These are phyloP conservation scores for Trichomycterus rosablanca DNA, from an alignment of 2,113 vertebrate genomes.

Conservation along the genomic window DNA sequence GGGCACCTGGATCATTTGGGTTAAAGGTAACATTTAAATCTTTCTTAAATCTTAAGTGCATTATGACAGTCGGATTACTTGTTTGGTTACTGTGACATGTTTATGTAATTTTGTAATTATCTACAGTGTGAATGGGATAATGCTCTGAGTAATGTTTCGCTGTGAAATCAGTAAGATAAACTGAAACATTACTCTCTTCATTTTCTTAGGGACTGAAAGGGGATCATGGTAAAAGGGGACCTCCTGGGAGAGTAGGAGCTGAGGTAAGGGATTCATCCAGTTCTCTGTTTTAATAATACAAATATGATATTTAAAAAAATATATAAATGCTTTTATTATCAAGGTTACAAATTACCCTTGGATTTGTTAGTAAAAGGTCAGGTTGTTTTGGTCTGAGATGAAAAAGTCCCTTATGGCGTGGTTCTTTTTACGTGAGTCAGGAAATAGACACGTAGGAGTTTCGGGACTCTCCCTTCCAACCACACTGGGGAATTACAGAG, in stretches of 20 bases:
- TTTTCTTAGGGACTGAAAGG: slow-evolving; percentile 63
- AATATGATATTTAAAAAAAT: neutral
- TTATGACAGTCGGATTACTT: too few species aligned
- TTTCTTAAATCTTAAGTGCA: too few species aligned
- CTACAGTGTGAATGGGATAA: too few species aligned
- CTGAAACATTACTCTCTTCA: too few species aligned
- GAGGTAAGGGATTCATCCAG: slow-evolving; percentile 50
- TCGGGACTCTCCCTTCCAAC: slow-evolving; percentile 5
- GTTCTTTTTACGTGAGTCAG: too few species aligned
- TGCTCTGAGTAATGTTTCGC: too few species aligned
- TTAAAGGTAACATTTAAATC: slow-evolving; percentile 55
- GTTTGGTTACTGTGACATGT: too few species aligned
- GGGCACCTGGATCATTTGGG: slow-evolving; percentile 54
- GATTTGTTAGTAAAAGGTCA: neutral
- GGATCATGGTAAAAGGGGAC: slow-evolving; percentile 55
- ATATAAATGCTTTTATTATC: neutral
- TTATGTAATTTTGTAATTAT: too few species aligned
- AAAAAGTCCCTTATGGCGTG: too few species aligned
- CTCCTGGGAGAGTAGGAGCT: slow-evolving; percentile 50
- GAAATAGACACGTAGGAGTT: neutral
- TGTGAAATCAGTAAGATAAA: too few species aligned
- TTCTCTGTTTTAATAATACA: neutral
- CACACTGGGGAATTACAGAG: neutral
- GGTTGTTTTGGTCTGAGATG: neutral
- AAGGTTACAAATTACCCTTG: too few species aligned